A percentile compares a stretch with the other conserved stretches of the same genome.
These are phyloP conservation scores for Drosophila ironensis DNA, from an alignment of 1,140 invertebrate species.

Conservation along the genomic window DNA sequence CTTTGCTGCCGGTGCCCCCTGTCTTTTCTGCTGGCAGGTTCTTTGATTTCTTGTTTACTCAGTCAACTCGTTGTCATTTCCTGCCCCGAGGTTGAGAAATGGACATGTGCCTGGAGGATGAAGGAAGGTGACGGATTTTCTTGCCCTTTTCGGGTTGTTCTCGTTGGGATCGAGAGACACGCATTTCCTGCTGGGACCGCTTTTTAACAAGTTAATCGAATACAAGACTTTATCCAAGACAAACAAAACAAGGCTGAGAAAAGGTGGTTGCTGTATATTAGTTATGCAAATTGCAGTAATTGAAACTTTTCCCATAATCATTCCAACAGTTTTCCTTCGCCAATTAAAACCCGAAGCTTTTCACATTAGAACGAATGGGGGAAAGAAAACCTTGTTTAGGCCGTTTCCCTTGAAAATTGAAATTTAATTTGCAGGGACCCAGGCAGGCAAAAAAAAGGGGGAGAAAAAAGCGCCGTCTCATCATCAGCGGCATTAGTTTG, in stretches of 20 bases:
- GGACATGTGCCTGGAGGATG: conserved; percentile 18
- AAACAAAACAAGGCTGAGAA: no score
- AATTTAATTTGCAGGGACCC: conserved; percentile 59
- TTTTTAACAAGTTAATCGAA: no score
- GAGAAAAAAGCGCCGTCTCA: conserved; percentile 43
- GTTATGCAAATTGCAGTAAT: no score
- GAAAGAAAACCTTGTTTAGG: conserved; percentile 24
- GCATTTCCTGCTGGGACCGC: conserved; percentile 32
- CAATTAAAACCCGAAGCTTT: conserved; percentile 35
- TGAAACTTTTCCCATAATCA: no score
- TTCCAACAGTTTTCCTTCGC: not conserved
- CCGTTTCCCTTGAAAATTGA: conserved; percentile 59
- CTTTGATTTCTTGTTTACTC: conserved; percentile 47
- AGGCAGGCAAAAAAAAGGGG: conserved; percentile 4
- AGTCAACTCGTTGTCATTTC: conserved; percentile 32
- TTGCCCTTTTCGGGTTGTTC: conserved; percentile 11
- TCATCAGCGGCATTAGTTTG: conserved; percentile 68
- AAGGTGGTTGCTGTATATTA: no score
- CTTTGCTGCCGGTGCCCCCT: conserved; percentile 9
- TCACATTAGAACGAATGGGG: conserved; percentile 20
- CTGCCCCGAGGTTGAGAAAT: conserved; percentile 21
- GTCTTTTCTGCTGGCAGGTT: conserved; percentile 27
- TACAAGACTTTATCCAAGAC: no score
- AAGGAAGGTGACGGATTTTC: conserved; percentile 11
- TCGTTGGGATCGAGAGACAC: conserved; percentile 11